These are phyloP conservation scores for Pimephales promelas DNA, from an alignment of 2,113 vertebrate species.

Conservation along the genomic window DNA sequence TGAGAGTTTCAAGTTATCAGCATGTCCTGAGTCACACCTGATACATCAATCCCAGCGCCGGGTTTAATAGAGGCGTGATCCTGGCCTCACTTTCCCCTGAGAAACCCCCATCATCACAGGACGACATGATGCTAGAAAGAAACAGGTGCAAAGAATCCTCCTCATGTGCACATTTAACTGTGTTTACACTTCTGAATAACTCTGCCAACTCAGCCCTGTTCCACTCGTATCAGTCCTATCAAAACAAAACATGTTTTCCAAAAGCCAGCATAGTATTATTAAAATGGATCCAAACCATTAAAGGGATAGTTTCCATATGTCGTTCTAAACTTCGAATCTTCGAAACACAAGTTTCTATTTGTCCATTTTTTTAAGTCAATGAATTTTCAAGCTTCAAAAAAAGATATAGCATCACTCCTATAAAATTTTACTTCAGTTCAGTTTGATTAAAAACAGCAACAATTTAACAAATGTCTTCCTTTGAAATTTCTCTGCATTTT, in stretches of 20 bases:
- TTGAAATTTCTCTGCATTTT: too few relatives aligned
- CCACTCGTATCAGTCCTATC: background rate
- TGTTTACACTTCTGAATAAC: background rate
- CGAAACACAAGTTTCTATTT: background rate
- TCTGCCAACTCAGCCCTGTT: background rate
- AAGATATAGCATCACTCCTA: background rate
- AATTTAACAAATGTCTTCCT: background rate
- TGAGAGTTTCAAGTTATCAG: background rate
- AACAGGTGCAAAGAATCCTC: background rate
- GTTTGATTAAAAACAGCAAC: background rate
- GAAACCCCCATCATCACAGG: constrained; percentile 10
- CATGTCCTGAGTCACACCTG: constrained; percentile 14
- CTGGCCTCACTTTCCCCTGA: background rate
- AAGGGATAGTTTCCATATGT: background rate
- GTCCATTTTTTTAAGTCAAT: background rate
- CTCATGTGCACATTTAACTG: constrained; percentile 1
- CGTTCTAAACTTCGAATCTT: too few relatives aligned
- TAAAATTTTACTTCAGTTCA: too few relatives aligned
- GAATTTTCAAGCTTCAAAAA: background rate
- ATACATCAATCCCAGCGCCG: background rate
- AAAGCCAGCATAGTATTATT: background rate
- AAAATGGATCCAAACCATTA: background rate
- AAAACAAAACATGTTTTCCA: constrained; percentile 36
- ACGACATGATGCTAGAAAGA: background rate
- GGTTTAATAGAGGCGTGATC: constrained; percentile 2